Evolutionary conservation across 2,888 invertebrate species (phyloP), one percentile per base, ranked within the genome.

Genomic region (Galeopsomyia nigrocyanea): DNA sequence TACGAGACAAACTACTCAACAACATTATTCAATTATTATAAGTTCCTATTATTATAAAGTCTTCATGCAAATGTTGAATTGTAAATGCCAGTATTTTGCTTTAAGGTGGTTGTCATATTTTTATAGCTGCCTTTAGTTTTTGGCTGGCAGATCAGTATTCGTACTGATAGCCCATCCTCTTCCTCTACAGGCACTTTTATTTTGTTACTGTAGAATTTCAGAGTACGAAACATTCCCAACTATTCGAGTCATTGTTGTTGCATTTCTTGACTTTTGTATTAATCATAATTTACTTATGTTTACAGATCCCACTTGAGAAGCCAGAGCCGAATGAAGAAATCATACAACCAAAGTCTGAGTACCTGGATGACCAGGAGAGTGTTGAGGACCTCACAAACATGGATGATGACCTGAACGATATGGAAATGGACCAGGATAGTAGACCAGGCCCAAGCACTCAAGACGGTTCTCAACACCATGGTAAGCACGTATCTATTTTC

Each of bases 371-470:
- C 81, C 88, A 89, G 77, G 92, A 92, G 80, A 93, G 93, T 83
- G 92, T 92, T 82, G 93, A 95, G 82, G 95, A 95, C 88, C 95
- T 95, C 87, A 91, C 95, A 86, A 95, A 95, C 77, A 88, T 94
- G 75, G 94, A 93, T 82, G 94, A 95, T 85, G 95, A 95, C 76
- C 86, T 88, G 86, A 87, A 87, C 82, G 91, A 92, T 83, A 88
- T 91, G 80, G 92, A 92, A 82, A 91, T 94, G 87, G 92, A 92
- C 87, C 90, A 90, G 86, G 91, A 90, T 83, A 87, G 89, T 77
- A 88, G 89, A 84, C 92, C 93, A 81, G 93, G 93, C 85, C 92
- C 93, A 81, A 88, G 88, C 65, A 39, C 39, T 82, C 85, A 86
- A 75, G 87, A 87, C 70, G 86, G 87, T 76, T 91, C 91, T 82